Base-by-base conservation (phyloP, 2,113 vertebrate genomes). In the Malurus alboscapulatus region DNA sequence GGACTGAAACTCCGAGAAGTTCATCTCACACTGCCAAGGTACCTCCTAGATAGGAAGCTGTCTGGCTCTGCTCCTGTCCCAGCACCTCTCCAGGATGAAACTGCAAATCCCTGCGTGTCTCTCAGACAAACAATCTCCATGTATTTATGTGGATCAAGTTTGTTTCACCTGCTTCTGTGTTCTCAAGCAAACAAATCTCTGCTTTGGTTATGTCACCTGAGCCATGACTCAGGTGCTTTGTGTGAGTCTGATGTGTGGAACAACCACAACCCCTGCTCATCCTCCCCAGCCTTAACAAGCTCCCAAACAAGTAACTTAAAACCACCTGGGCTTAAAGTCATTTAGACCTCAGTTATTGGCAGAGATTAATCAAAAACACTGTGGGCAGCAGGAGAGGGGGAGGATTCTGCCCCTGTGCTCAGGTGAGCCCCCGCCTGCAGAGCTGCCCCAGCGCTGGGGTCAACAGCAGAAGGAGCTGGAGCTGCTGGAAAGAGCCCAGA, bases 381-480 rank as follows among this genome's bases (percentile, higher is more conserved):
- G 4, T 40, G 29, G n/a, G 50, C 65, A 71, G n/a, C 6, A 48
- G 48, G 8, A 24, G 4, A 25, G 40, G 16, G n/a, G 12, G 12
- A 38, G 12, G n/a, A 50, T 26, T 30, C 7, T 87, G 75, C 10
- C 13, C 13, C 19, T 38, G 14, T 48, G 6, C 45, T 8, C 24
- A 10, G 57, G 42, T 55, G 50, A 48, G 42, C 40, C 3, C 15
- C 24, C 32, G 22, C 53, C 53, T 68, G 72, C 83, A 68, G 72
- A 45, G 63, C 45, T 53, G 63, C 59, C 40, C 26, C 57, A 26
- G 57, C 40, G 12, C 58, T 32, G 48, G 15, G 58, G 12, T 4
- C 45, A 21, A 1, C 26, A 77, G 54, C 54, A 68, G 3, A 0
- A 26, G 30, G 20, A 32, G 1, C 0, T 21, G 83, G 53, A 67